A percentile compares a stretch with the other conserved stretches of the same genome.
Conservation (phyloP, 2,113 vertebrate species). For the Grammomys surdaster region DNA sequence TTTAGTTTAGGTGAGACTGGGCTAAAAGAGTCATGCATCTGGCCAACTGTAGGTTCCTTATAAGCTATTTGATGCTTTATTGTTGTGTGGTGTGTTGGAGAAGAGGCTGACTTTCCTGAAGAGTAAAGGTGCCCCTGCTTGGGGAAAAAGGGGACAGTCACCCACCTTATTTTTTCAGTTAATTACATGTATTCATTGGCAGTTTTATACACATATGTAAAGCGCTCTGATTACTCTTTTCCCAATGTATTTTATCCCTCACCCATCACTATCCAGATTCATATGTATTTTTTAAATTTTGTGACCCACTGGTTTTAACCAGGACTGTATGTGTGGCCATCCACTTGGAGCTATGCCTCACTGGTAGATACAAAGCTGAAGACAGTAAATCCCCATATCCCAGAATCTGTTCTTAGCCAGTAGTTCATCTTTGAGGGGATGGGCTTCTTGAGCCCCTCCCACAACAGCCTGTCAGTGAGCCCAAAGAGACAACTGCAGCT, state of each 20-base stretch:
- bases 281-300: neutral
- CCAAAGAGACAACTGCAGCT: neutral
- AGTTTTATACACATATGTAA: neutral
- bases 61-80: neutral
- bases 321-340: no score
- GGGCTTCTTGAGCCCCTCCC: neutral
- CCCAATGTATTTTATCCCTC: neutral
- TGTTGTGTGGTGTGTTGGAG: neutral
- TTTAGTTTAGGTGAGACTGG: neutral
- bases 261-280: neutral
- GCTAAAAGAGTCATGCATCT: neutral
- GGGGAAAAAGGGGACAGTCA: neutral
- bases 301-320: neutral
- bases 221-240: neutral
- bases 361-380: neutral
- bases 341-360: neutral
- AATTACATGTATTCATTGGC: neutral
- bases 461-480: no score
- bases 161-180: neutral
- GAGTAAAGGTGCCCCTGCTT: neutral
- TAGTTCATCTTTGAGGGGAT: neutral
- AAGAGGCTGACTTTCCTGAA: constrained; percentile 7
- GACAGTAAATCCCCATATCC: no score
- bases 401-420: neutral
- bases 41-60: neutral